Base-by-base conservation (phyloP, 2,797 vertebrate genomes). In the Dryobates pubescens region DNA sequence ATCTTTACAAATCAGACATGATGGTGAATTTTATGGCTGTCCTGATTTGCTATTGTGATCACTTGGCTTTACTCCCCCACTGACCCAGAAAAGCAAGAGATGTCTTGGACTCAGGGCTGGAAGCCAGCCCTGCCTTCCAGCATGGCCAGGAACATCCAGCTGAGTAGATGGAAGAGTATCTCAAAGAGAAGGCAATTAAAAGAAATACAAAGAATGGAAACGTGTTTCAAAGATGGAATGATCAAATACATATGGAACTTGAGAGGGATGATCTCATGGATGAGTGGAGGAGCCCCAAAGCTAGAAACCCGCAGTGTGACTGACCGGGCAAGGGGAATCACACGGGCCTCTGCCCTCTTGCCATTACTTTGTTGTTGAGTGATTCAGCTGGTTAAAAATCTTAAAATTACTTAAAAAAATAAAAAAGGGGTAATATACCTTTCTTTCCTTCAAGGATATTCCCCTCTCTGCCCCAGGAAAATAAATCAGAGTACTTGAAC, bases 1-100 rank as follows among this genome's bases (percentile, higher is more conserved):
- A 95, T 91, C 89, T 90, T 95, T 86, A 88, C 88, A 93, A 92
- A 96, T 89, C 92, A 95, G 89, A 89, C 77, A 80, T 51, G 74
- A 92, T 77, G 0, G 0, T 88, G 92, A 90, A 77, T 94, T 93
- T 96, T 95, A 96, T 27, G 38, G 90, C 64, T 86, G 77, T 91
- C 82, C 58, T 91, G 87, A 89, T 88, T 89, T 88, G 90, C 74
- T 92, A 64, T 93, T 91, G 82, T 82, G 82, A 89, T 86, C 1
- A 0, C 53, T 80, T 92, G 82, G 86, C 94, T 87, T 92, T 88
- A 85, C 27, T 93, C 43, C 62, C 51, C 59, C 75, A 69, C 62
- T 95, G 81, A 94, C 88, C 64, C 68, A 94, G 89, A 91, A 92
- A 83, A 91, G 71, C 72, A 89, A 88, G 64, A 90, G 47, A 84